Conservation (phyloP, 2,113 vertebrate genomes). For the Peucedramus taeniatus region DNA sequence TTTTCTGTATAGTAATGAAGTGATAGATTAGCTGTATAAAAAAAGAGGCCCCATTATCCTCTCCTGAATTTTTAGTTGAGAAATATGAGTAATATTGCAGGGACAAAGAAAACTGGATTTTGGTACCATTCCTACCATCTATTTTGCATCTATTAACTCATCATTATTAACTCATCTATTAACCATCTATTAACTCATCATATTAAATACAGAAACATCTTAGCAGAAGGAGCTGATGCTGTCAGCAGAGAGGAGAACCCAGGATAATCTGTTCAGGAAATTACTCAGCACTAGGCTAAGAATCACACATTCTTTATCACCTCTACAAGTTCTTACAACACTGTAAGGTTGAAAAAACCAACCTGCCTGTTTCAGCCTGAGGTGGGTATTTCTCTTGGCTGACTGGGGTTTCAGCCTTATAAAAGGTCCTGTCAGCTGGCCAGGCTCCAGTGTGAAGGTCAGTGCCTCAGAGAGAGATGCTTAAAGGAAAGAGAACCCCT, state of each 20-base stretch:
- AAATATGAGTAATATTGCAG: background rate
- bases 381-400: background rate
- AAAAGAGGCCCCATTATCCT: background rate
- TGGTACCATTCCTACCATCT: background rate
- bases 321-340: background rate
- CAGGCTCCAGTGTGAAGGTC: background rate
- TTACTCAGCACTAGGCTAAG: background rate
- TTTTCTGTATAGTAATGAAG: background rate
- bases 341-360: background rate
- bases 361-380: background rate
- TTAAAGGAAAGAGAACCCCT: background rate
- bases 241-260: background rate
- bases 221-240: background rate
- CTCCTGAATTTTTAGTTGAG: background rate
- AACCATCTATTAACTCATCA: background rate
- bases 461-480: background rate
- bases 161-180: too few species aligned
- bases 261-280: background rate
- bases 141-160: background rate
- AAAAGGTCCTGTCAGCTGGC: background rate
- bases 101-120: background rate
- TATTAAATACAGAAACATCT: background rate
- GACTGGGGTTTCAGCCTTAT: background rate
- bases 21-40: background rate
- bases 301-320: background rate